Evolutionary conservation across 2,113 vertebrate species (phyloP).

Genomic region (Abramis brama): DNA sequence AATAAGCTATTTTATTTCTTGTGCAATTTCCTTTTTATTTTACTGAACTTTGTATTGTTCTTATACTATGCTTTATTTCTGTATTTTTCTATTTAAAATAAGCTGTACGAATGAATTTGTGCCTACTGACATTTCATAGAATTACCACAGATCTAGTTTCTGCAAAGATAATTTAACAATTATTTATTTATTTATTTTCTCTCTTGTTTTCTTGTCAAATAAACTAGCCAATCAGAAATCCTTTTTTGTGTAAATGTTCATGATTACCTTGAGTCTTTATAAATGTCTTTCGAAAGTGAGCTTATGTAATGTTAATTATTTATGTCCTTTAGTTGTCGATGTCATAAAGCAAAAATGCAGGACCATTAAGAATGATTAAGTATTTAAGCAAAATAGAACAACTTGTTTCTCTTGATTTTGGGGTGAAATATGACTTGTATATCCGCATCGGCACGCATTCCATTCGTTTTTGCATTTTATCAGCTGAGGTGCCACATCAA

Average conservation of each 20-base stretch:
- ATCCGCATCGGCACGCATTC: neutral
- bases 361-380: no score
- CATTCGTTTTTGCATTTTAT: neutral
- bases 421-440: neutral
- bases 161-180: neutral
- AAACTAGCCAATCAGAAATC: neutral
- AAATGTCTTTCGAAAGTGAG: neutral
- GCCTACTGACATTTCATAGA: no score
- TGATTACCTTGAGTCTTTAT: neutral
- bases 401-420: neutral
- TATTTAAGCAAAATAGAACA: neutral
- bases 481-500: conserved; percentile 10
- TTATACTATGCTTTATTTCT: no score
- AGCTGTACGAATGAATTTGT: no score
- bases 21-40: no score
- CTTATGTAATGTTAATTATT: neutral
- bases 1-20: no score
- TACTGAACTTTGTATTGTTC: no score
- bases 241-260: neutral
- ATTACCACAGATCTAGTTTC: neutral
- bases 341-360: neutral
- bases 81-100: no score
- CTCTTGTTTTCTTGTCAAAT: neutral
- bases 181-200: neutral
- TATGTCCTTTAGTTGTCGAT: neutral